phyloP scores from a whole-genome alignment of 2,113 vertebrate genomes.

The Lepus timidus region DNA sequence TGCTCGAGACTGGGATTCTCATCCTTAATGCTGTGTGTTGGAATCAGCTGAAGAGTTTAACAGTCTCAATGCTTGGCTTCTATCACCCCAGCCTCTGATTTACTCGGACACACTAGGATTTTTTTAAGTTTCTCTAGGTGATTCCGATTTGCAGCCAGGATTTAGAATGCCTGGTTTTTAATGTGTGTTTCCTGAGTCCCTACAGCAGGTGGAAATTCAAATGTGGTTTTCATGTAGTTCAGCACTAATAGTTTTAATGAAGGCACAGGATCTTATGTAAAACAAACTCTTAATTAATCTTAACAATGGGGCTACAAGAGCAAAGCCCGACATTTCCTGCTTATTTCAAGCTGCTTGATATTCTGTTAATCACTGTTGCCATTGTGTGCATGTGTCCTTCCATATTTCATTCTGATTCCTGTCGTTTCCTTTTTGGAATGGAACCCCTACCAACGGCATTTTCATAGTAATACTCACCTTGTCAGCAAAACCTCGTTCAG shows the following conservation, averaged over 20 bases:
- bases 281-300: conserved; percentile 1
- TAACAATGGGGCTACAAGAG: background rate
- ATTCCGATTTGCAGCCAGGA: background rate
- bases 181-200: background rate
- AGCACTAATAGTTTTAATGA: background rate
- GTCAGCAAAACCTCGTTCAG: background rate
- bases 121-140: background rate
- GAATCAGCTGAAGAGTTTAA: background rate
- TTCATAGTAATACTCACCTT: background rate
- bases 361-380: background rate
- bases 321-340: background rate
- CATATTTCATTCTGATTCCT: background rate
- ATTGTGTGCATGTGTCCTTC: too few relatives aligned
- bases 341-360: conserved; percentile 23
- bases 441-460: background rate
- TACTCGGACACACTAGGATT: background rate
- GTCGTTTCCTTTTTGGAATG: background rate
- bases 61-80: background rate
- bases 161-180: conserved; percentile 9
- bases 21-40: background rate
- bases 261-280: background rate
- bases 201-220: background rate
- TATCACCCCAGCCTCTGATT: background rate
- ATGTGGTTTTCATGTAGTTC: background rate
- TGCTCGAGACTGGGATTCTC: background rate